These are phyloP conservation scores for Echeneis naucrates DNA, from an alignment of 2,797 vertebrate species.

Conservation along the genomic window DNA sequence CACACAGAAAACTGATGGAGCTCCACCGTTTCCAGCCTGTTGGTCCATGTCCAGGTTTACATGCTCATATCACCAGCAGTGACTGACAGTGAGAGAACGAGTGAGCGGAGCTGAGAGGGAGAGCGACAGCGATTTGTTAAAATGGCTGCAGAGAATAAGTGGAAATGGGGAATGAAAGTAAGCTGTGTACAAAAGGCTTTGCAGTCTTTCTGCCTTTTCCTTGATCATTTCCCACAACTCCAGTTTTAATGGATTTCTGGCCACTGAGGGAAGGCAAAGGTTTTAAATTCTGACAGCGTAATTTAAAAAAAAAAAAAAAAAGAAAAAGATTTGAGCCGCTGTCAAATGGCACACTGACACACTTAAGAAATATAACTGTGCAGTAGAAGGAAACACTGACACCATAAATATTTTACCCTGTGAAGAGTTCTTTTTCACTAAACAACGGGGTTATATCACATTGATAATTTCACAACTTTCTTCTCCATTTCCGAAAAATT, in stretches of 20 bases:
- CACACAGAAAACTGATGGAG: constrained; percentile 29
- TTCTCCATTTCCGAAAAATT: not conserved
- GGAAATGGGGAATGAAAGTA: constrained; percentile 16
- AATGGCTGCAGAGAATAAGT: constrained; percentile 24
- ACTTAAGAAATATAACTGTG: not conserved
- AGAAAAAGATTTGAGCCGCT: not conserved
- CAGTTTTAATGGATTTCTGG: constrained; percentile 23
- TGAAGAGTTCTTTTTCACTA: not conserved
- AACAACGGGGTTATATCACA: not conserved
- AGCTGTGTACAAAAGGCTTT: not conserved
- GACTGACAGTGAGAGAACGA: constrained; percentile 1
- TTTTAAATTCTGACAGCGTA: constrained; percentile 13
- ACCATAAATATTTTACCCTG: not conserved
- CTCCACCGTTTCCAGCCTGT: constrained; percentile 26
- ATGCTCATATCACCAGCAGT: constrained; percentile 22
- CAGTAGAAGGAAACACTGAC: not conserved
- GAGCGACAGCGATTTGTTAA: constrained; percentile 9
- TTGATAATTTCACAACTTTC: not conserved
- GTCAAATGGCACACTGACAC: not conserved
- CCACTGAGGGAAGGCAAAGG: constrained; percentile 2
- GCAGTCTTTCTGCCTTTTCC: constrained; percentile 7
- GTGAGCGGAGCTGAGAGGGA: constrained; percentile 1
- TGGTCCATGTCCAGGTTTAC: constrained; percentile 24
- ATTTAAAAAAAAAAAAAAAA: constrained; percentile 8
- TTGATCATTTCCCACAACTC: constrained; percentile 17